These are phyloP conservation scores for Canis aureus DNA, from an alignment of 2,113 vertebrate species.

Conservation along the genomic window DNA sequence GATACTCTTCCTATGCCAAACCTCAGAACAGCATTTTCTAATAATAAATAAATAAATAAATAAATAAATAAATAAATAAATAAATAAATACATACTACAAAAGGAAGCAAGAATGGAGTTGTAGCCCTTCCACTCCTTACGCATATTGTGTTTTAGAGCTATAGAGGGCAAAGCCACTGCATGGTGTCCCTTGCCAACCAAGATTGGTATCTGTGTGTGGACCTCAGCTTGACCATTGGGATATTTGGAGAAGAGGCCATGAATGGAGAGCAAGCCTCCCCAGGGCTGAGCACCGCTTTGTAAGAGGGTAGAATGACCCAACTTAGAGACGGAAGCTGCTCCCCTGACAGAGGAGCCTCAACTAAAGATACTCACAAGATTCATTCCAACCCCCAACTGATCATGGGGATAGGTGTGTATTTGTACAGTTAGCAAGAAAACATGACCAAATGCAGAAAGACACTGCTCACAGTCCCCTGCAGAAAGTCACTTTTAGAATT, in stretches of 20 bases:
- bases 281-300: background rate
- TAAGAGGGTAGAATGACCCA: background rate
- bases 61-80: too few species aligned
- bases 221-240: background rate
- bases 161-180: too few species aligned
- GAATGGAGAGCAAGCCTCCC: background rate
- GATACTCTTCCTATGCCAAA: background rate
- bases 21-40: background rate
- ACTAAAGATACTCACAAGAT: background rate
- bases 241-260: background rate
- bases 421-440: conserved; percentile 27
- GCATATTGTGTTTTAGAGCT: background rate
- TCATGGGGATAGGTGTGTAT: background rate
- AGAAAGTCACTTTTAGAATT: conserved; percentile 75
- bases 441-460: conserved; percentile 28
- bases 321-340: background rate
- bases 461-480: background rate
- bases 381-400: background rate
- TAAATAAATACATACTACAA: background rate
- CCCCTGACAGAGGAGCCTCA: background rate
- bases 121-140: background rate
- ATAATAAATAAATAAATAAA: background rate
- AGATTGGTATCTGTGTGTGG: accelerated
- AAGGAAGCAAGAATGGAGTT: background rate
- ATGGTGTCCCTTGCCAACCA: background rate